Evolutionary conservation across 2,113 vertebrate genomes (phyloP), one percentile per base, ranked within the genome.

Genomic region (Atrichornis clamosus): DNA sequence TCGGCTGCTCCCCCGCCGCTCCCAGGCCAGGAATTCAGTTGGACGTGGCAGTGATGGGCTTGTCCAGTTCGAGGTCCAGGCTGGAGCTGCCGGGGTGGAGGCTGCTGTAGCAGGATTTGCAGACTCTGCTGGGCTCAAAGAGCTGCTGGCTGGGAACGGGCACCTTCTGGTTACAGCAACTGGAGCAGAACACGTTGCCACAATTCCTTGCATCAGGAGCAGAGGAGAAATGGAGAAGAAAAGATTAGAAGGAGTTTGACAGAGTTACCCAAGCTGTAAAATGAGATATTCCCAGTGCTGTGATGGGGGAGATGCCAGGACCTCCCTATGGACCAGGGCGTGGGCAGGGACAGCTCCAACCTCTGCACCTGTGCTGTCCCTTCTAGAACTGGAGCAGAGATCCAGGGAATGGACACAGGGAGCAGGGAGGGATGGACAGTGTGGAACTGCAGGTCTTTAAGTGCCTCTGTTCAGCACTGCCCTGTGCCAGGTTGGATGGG

Each of bases 81-180:
- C 98, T 98, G 46, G 98, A 94, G 6, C 98, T 79, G 52, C 96
- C 91, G 39, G 98, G 97, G 90, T 98, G 98, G 77, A 99, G 98
- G 98, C 95, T 99, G 98, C 98, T 98, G 95, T 99, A 99, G 98
- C 99, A 99, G 84, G 96, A 98, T 95, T 99, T 99, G 94, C 99
- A 99, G 86, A 99, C 99, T 24, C 99, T 98, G 96, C 97, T 99
- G 94, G 99, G 99, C 96, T 99, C 99, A 23, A 99, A 99, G 93
- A 99, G 98, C 98, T 99, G 99, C 98, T 99, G 99, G 91, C 99
- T 99, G 84, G 99, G 99, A 98, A 99, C 99, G 12, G 99, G 99
- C 96, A 99, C 99, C 98, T 99, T 99, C 99, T 99, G 99, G 97
- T 99, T 99, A 86, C 99, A 99, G 93, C 99, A 99, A 94, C 98